These are phyloP conservation scores for Acrocephalus scirpaceus DNA, from an alignment of 2,797 vertebrate genomes.

Conservation along the genomic window DNA sequence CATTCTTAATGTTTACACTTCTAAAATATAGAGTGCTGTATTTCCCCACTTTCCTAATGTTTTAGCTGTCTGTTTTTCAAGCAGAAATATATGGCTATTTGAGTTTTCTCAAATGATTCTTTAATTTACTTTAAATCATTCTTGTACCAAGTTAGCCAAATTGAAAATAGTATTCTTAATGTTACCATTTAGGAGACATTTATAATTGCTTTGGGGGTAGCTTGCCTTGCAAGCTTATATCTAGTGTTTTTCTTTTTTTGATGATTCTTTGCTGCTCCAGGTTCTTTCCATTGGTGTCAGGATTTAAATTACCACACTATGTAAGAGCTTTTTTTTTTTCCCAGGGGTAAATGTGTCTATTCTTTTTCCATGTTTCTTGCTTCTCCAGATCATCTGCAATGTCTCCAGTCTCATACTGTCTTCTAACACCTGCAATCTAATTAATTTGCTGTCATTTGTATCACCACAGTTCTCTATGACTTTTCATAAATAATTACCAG, in stretches of 20 bases:
- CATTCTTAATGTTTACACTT: neutral
- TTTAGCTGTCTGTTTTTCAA: neutral
- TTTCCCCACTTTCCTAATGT: neutral
- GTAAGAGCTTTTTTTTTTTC: neutral
- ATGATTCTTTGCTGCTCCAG: neutral
- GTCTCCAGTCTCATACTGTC: slow-evolving; percentile 36
- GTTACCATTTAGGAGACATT: neutral
- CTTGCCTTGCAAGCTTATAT: neutral
- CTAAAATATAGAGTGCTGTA: neutral
- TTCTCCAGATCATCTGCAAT: slow-evolving; percentile 40
- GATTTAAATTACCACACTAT: neutral
- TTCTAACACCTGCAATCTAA: slow-evolving; percentile 59
- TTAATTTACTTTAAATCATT: slow-evolving; percentile 26
- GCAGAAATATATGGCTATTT: slow-evolving; percentile 2
- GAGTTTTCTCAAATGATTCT: neutral
- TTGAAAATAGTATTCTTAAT: neutral
- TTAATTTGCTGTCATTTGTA: slow-evolving; percentile 70
- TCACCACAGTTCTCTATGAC: slow-evolving; percentile 44
- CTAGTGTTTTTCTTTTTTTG: neutral
- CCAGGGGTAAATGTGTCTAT: neutral
- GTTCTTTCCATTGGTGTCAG: neutral
- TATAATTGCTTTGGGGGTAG: neutral
- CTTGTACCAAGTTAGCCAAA: neutral
- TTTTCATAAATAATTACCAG: slow-evolving; percentile 70
- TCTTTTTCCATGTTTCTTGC: neutral